phyloP scores from a whole-genome alignment of 2,113 vertebrate genomes.

The Prionailurus bengalensis region DNA sequence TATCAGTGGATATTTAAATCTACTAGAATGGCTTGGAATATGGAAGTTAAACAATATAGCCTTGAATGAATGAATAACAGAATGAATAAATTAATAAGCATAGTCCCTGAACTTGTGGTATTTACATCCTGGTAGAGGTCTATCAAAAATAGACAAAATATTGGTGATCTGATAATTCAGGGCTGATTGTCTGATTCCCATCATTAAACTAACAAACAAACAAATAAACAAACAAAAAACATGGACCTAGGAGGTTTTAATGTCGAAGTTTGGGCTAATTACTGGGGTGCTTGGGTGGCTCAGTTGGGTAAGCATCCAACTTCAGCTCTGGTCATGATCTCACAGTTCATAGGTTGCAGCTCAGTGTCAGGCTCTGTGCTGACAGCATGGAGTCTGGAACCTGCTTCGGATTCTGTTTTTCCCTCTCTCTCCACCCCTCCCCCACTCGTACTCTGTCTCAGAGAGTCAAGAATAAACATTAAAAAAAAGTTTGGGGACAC shows the following conservation, averaged over 20 bases:
- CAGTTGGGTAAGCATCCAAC: too few relatives aligned
- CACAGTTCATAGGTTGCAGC: too few relatives aligned
- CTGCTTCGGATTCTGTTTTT: too few relatives aligned
- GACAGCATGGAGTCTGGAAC: too few relatives aligned
- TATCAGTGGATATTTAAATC: background rate
- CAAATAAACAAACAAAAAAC: background rate
- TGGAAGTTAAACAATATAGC: background rate
- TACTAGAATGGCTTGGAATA: background rate
- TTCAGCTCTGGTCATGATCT: too few relatives aligned
- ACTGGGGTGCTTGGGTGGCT: background rate
- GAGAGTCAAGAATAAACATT: too few relatives aligned
- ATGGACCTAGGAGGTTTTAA: background rate
- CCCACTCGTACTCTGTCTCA: too few relatives aligned
- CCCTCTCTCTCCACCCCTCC: too few relatives aligned
- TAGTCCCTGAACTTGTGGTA: background rate
- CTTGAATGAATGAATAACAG: background rate
- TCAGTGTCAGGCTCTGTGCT: too few relatives aligned
- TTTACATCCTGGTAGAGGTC: background rate
- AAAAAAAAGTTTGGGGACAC: too few relatives aligned
- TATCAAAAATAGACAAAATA: background rate
- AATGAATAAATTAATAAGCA: constrained; percentile 14
- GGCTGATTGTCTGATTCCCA: background rate
- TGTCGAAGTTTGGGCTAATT: background rate
- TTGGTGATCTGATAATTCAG: background rate
- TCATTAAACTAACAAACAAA: background rate